Percentiles rank a stretch among this genome's conserved stretches.
Conservation (phyloP, 1,140 invertebrate species). For the Cherax destructor region DNA sequence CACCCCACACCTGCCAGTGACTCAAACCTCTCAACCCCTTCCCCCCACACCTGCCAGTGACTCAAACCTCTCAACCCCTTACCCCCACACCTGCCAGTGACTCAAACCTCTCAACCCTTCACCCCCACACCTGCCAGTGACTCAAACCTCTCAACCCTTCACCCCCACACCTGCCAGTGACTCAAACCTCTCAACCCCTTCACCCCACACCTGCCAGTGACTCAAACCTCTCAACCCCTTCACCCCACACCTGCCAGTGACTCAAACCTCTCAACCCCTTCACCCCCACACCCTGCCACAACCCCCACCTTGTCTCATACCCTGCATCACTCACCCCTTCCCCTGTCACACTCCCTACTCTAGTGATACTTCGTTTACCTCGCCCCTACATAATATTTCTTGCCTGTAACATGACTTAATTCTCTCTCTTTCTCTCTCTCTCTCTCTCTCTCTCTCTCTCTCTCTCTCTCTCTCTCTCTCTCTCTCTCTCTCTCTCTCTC, state of each 20-base stretch:
- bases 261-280: neutral
- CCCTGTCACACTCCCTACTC: too few species aligned
- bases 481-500: neutral
- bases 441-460: neutral
- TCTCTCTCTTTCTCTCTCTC: neutral
- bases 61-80: neutral
- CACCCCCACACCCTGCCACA: neutral
- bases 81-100: neutral
- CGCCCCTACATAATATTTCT: neutral
- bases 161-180: neutral
- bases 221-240: neutral
- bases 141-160: neutral
- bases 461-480: neutral
- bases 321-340: too few species aligned
- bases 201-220: slow-evolving; percentile 2
- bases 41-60: neutral
- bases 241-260: neutral
- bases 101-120: neutral
- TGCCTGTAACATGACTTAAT: neutral
- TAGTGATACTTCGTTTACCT: too few species aligned
- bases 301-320: too few species aligned
- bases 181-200: too few species aligned
- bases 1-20: neutral
- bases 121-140: neutral
- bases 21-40: too few species aligned